Evolutionary conservation across 2,797 vertebrate species (phyloP).

Genomic region (Dryobates pubescens): DNA sequence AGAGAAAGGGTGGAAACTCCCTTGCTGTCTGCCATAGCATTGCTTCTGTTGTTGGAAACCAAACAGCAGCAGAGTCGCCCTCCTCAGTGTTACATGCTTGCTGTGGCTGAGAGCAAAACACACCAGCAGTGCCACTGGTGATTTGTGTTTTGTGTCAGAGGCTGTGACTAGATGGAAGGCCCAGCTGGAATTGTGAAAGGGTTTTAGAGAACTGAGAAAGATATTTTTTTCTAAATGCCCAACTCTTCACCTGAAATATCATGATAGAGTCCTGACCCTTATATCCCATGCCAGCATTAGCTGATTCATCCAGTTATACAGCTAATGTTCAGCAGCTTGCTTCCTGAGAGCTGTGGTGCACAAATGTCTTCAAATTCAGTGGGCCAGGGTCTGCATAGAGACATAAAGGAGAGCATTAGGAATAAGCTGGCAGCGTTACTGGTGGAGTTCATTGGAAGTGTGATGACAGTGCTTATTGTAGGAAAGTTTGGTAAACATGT

Average conservation of each 20-base stretch:
- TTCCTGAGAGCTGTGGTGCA: fast-evolving
- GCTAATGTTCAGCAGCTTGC: neutral
- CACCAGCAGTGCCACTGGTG: fast-evolving
- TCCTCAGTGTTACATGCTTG: fast-evolving
- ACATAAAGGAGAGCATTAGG: neutral
- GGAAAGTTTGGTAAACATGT: neutral
- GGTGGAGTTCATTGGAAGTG: neutral
- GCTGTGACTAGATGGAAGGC: neutral
- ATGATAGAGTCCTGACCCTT: neutral
- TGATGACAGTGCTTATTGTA: neutral
- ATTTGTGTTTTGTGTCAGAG: fast-evolving
- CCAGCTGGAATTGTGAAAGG: neutral
- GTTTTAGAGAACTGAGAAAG: neutral
- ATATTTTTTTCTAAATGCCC: neutral
- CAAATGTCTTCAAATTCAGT: neutral
- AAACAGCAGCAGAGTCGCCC: neutral
- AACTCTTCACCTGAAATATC: neutral
- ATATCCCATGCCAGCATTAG: neutral
- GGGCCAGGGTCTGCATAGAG: neutral
- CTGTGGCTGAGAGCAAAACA: neutral
- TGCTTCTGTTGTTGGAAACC: neutral
- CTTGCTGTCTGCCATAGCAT: neutral
- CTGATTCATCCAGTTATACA: neutral
- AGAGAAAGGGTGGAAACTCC: neutral
- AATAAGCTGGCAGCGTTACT: neutral